Base-by-base conservation (phyloP, 2,797 vertebrate genomes). In the Manis crassicaudata region DNA sequence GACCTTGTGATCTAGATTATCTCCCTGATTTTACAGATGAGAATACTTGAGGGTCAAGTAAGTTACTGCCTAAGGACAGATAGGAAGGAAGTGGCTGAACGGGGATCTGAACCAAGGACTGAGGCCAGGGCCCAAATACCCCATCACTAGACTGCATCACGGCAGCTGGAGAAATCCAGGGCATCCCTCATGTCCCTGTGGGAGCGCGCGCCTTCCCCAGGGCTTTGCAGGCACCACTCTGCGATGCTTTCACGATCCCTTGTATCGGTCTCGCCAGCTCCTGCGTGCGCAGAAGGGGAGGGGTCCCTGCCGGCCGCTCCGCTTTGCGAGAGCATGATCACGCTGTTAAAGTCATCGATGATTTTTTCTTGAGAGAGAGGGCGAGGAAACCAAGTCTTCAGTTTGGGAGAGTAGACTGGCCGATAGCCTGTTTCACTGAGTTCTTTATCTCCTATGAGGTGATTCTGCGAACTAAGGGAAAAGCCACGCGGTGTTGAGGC, bases 281-380 rank as follows among this genome's bases (percentile, higher is more conserved):
- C 52, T 5, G 8, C 16, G 29, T 0, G 0, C 0, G 4, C 14
- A 13, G n/a, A 20, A 3, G 4, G 68, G 27, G 32, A 1, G 11
- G n/a, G 50, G 8, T 27, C 89, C 17, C 63, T 35, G 1, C 43
- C 9, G 72, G 58, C 65, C 37, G 7, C 85, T 77, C 29, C 5
- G 23, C 56, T 85, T 32, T 70, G 73, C 73, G 25, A 2, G 11
- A 16, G 32, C 17, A 16, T 25, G 12, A 46, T 14, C 29, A 52
- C 0, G 2, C 62, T 7, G 25, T 20, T 56, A 27, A 3, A 17
- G 52, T 29, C 3, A 68, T 16, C 3, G 0, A 12, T 40, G 18
- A n/a, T 9, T 67, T 60, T 63, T 46, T n/a, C 29, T 37, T 20
- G 37, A 86, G 76, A 72, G 17, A 88, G 73, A n/a, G 6, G 6